Evolutionary conservation across 2,888 invertebrate species (phyloP).

Genomic region (Drosophila flavopinicola): DNA sequence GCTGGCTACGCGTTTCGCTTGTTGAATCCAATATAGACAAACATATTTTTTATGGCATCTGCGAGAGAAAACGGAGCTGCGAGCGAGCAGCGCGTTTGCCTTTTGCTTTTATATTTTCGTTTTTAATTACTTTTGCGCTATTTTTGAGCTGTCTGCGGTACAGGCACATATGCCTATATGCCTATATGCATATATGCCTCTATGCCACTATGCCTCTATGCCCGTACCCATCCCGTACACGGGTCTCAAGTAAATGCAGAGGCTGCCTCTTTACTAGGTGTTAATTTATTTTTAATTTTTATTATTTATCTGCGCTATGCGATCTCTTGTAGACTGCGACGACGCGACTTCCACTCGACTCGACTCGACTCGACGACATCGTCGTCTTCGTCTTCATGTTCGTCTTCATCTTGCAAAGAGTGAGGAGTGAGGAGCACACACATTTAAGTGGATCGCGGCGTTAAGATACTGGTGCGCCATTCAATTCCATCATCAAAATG

Average conservation of each 20-base stretch:
- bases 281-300: conserved; percentile 83
- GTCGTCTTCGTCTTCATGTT: conserved; percentile 12
- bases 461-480: conserved; percentile 32
- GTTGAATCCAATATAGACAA: conserved; percentile 77
- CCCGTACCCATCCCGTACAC: conserved; percentile 6
- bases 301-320: conserved; percentile 77
- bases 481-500: conserved; percentile 66
- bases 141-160: conserved; percentile 69
- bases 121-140: conserved; percentile 81
- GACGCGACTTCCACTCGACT: too few relatives aligned
- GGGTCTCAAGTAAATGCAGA: conserved; percentile 43
- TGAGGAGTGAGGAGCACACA: conserved; percentile 2
- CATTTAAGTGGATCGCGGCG: conserved; percentile 53
- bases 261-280: conserved; percentile 78
- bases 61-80: conserved; percentile 18
- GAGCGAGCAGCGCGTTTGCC: conserved; percentile 41
- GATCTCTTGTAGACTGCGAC: conserved; percentile 55
- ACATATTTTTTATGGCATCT: conserved; percentile 63
- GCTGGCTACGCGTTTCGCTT: conserved; percentile 64
- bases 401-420: conserved; percentile 21
- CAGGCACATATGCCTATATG: conserved; percentile 20
- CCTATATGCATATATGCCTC: background rate
- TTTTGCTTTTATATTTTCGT: conserved; percentile 70
- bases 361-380: conserved; percentile 23
- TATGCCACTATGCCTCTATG: background rate